Evolutionary conservation across 2,113 vertebrate species (phyloP), one percentile per base, ranked within the genome.

Genomic region (Lates calcarifer): DNA sequence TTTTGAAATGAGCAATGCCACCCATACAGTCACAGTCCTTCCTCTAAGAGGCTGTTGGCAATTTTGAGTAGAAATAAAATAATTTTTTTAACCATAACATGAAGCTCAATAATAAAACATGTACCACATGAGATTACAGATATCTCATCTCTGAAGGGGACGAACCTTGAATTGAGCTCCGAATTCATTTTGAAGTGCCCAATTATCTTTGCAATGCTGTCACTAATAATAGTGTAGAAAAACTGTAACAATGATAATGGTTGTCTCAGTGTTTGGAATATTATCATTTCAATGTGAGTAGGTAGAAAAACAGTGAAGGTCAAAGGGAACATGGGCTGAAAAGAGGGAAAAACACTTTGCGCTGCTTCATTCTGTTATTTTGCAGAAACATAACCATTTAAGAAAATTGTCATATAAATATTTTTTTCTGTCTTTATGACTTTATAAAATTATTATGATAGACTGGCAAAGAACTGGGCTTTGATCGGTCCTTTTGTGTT

Each of bases 151-250:
- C 26, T 41, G 63, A 68, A 35, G 29, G 55, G 8, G 26, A 72
- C 53, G 2, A 35, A 75, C 63, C 55, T 79, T 57, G 17, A 83
- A 11, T 22, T 79, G 53, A 82, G 63, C 60, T 17, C 41, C 20
- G 35, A 45, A 47, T 49, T 4, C 31, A 22, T 51, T 76, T 1
- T 67, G 39, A 80, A 65, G 43, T 68, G 33, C 3, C 67, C 51
- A 77, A 63, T 82, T 76, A 62, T 49, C 20, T 55, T 22, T 3
- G 31, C 28, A 64, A 35, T 18, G 17, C 26, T 69, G n/a, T 29
- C 0, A 2, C n/a, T 43, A 56, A 67, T 47, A 20, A 0, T 43
- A 47, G 13, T 55, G 24, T 26, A 28, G 13, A 17, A 56, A 12
- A 26, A 45, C 20, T 43, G 45, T 55, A 62, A 55, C 9, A 56